Conservation (phyloP, 2,113 vertebrate species). For the Helogale parvula region DNA sequence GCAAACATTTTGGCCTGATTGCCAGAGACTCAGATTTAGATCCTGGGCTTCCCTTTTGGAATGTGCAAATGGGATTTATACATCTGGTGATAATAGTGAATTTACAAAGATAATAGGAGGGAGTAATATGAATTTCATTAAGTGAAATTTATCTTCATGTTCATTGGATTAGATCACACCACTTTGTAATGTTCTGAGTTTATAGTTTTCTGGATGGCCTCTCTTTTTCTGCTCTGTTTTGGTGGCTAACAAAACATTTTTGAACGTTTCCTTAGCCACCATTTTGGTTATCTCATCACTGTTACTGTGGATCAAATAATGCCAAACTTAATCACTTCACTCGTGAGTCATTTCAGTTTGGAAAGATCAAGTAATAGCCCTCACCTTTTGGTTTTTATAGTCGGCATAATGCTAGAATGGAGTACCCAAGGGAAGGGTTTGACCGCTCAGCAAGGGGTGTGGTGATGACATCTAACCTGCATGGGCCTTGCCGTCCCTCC, state of each 20-base stretch:
- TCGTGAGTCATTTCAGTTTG: neutral
- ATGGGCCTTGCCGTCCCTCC: rapidly evolving
- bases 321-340: neutral
- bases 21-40: neutral
- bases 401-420: neutral
- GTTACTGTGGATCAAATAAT: neutral
- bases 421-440: neutral
- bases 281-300: neutral
- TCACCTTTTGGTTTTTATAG: neutral
- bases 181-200: neutral
- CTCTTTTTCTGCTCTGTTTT: neutral
- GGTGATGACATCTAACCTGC: neutral
- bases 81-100: neutral
- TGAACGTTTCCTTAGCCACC: neutral
- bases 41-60: constrained; percentile 1
- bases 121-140: constrained; percentile 40
- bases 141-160: constrained; percentile 11
- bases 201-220: neutral
- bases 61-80: neutral
- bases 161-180: neutral
- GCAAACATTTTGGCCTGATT: neutral
- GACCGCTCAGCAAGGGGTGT: neutral
- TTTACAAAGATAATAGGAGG: constrained; percentile 41
- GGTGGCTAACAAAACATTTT: neutral
- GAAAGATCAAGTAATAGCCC: neutral